Base-by-base conservation (phyloP, 2,888 invertebrate species). In the Pogonocherus hispidulus region DNA sequence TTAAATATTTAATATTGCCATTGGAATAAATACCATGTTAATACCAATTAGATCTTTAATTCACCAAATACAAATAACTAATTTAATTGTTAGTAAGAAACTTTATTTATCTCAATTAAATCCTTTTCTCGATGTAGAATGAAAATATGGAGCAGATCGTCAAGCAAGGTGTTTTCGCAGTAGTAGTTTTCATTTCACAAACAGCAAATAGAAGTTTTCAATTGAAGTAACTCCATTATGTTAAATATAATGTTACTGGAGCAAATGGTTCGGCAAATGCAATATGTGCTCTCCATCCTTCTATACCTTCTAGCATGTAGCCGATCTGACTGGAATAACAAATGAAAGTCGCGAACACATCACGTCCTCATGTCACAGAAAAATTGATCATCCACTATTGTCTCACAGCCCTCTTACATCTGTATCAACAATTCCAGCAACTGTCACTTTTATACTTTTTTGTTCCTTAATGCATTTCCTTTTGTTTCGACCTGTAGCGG, bases 221-320 rank as follows among this genome's bases (percentile, higher is more conserved):
- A 57, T 57, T 57, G 23, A 20, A 46, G 46, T 23, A 41, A 46
- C 6, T 18, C 46, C 16, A 57, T 57, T 57, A 57, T 27, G 37
- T 27, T 46, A 57, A 44, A 46, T 23, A 46, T 57, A 57, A 57
- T 46, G 18, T 46, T 44, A 46, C 46, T 46, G 27, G 57, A 20
- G 57, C 57, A 57, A 57, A 57, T 23, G 23, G 49, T 35, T 60
- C 59, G 35, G 47, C 35, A 60, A 60, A 60, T 35, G 49, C 47
- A 60, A 60, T 60, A 47, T 32, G 22, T 41, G 55, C 14, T 20
- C 55, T 37, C 19, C 19, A 55, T 55, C 37, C 55, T 37, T 55
- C 35, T 41, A 32, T 54, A 35, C 32, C 32, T 19, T 54, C 52
- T 11, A 54, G 18, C 52, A 54, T 20, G 55, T 35, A 16, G 52